Evolutionary conservation across 2,797 vertebrate species (phyloP).

Genomic region (Coccyzus lansbergi): DNA sequence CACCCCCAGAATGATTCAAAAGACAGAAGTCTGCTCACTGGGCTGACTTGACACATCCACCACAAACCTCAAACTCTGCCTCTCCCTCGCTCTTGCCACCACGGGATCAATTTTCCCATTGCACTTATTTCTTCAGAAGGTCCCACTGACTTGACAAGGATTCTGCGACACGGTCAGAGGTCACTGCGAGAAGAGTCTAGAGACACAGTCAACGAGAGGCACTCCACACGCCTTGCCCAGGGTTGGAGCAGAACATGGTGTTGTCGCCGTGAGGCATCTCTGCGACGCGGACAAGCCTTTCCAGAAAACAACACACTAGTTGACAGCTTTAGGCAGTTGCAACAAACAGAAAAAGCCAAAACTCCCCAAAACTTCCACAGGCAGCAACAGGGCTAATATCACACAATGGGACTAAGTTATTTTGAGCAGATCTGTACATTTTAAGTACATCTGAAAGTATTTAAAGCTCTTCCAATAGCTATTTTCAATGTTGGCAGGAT

Average conservation of each 20-base stretch:
- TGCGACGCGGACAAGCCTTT: background rate
- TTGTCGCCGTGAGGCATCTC: background rate
- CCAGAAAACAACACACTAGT: background rate
- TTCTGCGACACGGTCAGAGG: background rate
- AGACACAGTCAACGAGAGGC: background rate
- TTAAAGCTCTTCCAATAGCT: background rate
- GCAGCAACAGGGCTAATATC: background rate
- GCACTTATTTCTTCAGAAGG: background rate
- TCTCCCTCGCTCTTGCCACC: background rate
- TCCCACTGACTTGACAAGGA: background rate
- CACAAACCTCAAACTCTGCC: background rate
- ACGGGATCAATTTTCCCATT: background rate
- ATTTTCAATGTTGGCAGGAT: background rate
- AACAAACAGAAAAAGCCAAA: background rate
- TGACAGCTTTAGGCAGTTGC: background rate
- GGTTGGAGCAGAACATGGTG: background rate
- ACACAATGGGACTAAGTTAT: rapidly evolving
- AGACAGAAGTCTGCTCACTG: background rate
- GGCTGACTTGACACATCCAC: background rate
- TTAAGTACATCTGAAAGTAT: background rate
- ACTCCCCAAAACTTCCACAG: background rate
- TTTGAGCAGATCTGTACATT: background rate
- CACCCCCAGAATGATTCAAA: background rate
- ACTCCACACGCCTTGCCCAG: background rate
- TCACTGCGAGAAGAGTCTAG: background rate